phyloP scores from a whole-genome alignment of 37 sponge, comb jelly and placozoan genomes.

The Halisarca cf. caerulea region DNA sequence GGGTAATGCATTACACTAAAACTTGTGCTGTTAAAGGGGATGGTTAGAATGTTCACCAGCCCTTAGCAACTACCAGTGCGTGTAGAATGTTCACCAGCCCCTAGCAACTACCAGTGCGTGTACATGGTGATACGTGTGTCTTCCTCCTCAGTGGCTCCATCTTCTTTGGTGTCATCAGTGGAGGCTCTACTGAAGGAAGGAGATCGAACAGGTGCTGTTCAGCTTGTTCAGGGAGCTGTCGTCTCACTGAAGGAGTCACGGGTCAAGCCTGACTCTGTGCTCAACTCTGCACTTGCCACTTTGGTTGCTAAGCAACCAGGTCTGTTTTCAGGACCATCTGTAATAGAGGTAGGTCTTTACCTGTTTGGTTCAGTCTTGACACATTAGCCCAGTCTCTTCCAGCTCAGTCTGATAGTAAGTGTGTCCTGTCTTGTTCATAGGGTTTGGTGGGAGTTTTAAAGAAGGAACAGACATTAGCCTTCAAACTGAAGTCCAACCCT shows the following conservation, averaged over 20 bases:
- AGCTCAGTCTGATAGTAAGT: too few species aligned
- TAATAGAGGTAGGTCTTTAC: conserved; percentile 44
- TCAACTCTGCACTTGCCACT: conserved; percentile 51
- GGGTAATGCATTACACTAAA: too few species aligned
- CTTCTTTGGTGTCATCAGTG: not conserved
- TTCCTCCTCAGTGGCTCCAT: not conserved
- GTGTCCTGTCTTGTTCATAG: conserved; percentile 7
- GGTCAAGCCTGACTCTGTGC: conserved; percentile 55
- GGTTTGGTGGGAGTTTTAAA: conserved; percentile 62
- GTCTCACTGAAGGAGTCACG: conserved; percentile 74
- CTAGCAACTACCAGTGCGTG: not conserved
- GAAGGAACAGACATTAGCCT: conserved; percentile 58
- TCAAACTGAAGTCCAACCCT: conserved; percentile 64
- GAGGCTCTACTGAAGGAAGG: conserved; percentile 6
- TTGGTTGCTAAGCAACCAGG: conserved; percentile 27
- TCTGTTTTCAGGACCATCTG: conserved; percentile 41
- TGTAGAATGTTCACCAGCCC: too few species aligned
- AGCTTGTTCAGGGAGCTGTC: conserved; percentile 48
- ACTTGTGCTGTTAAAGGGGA: too few species aligned
- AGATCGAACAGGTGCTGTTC: conserved; percentile 23
- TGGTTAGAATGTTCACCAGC: too few species aligned
- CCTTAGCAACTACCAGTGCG: too few species aligned
- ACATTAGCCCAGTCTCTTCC: too few species aligned
- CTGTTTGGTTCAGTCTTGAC: not conserved
- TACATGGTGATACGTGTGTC: not conserved